Conservation (phyloP, 2,113 vertebrate genomes). For the Gymnarchus niloticus region DNA sequence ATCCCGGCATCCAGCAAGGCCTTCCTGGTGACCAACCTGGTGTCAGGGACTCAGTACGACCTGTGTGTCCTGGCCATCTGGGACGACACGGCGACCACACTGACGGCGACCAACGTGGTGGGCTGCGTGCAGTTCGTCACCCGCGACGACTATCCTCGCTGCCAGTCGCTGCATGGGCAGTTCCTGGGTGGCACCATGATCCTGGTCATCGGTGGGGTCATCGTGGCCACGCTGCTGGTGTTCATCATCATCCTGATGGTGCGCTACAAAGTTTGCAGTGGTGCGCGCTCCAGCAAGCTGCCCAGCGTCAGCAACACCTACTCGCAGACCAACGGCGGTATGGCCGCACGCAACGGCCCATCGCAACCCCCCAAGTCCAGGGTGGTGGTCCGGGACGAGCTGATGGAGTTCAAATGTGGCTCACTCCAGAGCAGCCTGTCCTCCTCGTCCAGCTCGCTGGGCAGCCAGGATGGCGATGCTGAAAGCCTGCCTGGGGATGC, state of each 20-base stretch:
- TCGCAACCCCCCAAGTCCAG: conserved; percentile 65
- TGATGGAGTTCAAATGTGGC: conserved; percentile 81
- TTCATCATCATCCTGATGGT: conserved; percentile 74
- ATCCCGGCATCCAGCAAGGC: conserved; percentile 76
- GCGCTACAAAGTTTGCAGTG: conserved; percentile 63
- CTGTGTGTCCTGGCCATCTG: conserved; percentile 72
- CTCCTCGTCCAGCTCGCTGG: conserved; percentile 76
- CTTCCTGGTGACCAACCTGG: conserved; percentile 67
- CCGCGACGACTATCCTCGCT: conserved; percentile 61
- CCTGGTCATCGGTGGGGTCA: conserved; percentile 66
- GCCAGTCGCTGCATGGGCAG: conserved; percentile 67
- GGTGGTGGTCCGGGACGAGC: conserved; percentile 79
- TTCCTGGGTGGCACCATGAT: conserved; percentile 74
- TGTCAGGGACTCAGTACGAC: conserved; percentile 65
- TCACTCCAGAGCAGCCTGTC: conserved; percentile 75
- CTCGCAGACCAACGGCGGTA: conserved; percentile 83
- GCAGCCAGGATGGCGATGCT: conserved; percentile 58
- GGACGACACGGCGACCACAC: conserved; percentile 59
- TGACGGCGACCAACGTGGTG: conserved; percentile 67
- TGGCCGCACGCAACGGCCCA: conserved; percentile 66
- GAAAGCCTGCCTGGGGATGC: conserved; percentile 68
- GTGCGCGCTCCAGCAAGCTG: conserved; percentile 61
- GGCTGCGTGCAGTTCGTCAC: conserved; percentile 71
- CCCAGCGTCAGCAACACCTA: conserved; percentile 78
- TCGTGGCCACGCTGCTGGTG: conserved; percentile 71